Conservation (phyloP, 2,888 invertebrate species). For the Chrysolina americana region DNA sequence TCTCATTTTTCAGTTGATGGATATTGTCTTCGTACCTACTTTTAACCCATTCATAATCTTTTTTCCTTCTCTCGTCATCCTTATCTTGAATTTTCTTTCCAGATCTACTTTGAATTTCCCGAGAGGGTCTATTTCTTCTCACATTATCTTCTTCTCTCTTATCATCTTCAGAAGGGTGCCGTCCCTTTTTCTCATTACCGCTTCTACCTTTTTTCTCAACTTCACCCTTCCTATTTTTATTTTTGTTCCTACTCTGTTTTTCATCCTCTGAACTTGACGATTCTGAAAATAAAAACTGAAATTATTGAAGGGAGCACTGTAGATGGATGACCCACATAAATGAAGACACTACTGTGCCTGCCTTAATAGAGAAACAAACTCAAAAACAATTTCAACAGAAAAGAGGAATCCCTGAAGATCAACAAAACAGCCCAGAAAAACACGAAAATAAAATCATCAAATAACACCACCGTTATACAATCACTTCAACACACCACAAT, state of each 20-base stretch:
- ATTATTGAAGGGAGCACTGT: too few relatives aligned
- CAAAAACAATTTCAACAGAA: too few relatives aligned
- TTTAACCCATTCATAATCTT: constrained; percentile 53
- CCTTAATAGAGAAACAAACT: too few relatives aligned
- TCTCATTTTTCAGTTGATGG: constrained; percentile 47
- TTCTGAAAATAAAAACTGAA: constrained; percentile 37
- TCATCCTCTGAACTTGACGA: constrained; percentile 60
- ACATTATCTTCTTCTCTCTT: constrained; percentile 37
- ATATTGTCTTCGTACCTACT: constrained; percentile 55
- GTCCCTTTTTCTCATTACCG: constrained; percentile 36
- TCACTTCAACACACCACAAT: too few relatives aligned
- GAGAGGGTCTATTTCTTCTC: constrained; percentile 44
- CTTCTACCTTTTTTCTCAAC: constrained; percentile 34
- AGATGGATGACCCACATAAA: background rate
- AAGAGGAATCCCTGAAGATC: too few relatives aligned
- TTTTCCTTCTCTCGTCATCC: constrained; percentile 37
- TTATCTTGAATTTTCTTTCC: constrained; percentile 41
- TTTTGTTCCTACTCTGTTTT: constrained; percentile 46
- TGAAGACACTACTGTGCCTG: too few relatives aligned
- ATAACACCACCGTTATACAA: too few relatives aligned
- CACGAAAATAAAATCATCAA: too few relatives aligned
- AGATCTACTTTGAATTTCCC: constrained; percentile 16
- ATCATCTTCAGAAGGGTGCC: constrained; percentile 28
- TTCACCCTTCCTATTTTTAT: constrained; percentile 44
- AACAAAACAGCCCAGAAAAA: too few relatives aligned